Percentiles rank a stretch among this genome's conserved stretches.
These are phyloP conservation scores for Meghimatium bilineatum DNA, from an alignment of 2,888 invertebrate species.

Conservation along the genomic window DNA sequence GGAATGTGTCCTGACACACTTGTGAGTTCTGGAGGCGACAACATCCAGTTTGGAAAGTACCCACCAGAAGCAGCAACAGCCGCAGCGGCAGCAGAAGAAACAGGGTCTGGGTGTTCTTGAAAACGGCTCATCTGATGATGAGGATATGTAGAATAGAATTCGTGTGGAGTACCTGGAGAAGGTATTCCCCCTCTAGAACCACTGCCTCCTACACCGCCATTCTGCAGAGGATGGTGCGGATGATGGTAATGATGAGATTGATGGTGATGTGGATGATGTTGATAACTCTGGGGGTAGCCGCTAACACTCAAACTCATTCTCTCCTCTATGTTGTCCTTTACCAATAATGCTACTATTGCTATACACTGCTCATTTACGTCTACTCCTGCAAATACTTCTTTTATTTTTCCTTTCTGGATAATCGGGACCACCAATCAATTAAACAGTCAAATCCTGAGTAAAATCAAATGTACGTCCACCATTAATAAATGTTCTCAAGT, in stretches of 20 bases:
- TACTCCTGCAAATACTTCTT: neutral
- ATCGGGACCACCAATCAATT: too few relatives aligned
- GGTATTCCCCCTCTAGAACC: constrained; percentile 16
- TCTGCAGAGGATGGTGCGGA: constrained; percentile 46
- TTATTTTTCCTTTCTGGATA: too few relatives aligned
- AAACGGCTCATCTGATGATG: constrained; percentile 59
- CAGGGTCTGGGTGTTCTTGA: constrained; percentile 61
- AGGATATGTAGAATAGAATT: constrained; percentile 55
- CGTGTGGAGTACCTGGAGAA: constrained; percentile 45
- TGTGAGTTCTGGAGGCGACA: constrained; percentile 59
- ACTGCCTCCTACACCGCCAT: neutral
- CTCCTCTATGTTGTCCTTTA: neutral
- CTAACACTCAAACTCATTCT: constrained; percentile 71
- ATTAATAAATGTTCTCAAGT: too few relatives aligned
- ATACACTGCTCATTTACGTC: neutral
- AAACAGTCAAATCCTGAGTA: too few relatives aligned
- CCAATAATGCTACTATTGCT: neutral
- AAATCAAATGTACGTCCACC: too few relatives aligned
- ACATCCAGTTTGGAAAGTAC: constrained; percentile 69
- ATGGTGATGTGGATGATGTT: constrained; percentile 66
- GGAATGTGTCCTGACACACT: constrained; percentile 59
- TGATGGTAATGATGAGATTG: constrained; percentile 64
- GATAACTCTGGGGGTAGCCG: constrained; percentile 67
- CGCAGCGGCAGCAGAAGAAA: constrained; percentile 43
- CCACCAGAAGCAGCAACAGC: constrained; percentile 56